Evolutionary conservation across 2,113 vertebrate species (phyloP).

Genomic region (Sinocyclocheilus anophthalmus): DNA sequence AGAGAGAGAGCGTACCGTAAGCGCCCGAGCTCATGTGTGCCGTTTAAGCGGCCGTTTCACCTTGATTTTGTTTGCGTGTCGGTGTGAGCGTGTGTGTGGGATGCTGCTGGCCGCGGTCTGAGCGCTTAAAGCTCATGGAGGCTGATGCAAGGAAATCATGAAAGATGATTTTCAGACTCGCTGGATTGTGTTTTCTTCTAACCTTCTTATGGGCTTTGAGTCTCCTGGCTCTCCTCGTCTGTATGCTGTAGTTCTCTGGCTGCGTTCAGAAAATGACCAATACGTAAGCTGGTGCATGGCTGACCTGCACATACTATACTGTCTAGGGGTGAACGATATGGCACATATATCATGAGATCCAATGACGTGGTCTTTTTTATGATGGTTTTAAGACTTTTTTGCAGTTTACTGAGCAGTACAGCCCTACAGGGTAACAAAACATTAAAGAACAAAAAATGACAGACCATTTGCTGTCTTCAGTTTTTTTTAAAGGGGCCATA

Average conservation of each 20-base stretch:
- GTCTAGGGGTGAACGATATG: neutral
- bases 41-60: neutral
- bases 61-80: neutral
- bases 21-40: neutral
- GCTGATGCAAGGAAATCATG: conserved; percentile 33
- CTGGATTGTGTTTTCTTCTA: neutral
- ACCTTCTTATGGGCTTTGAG: neutral
- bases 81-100: conserved; percentile 27
- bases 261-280: too few relatives aligned
- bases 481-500: neutral
- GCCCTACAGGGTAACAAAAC: neutral
- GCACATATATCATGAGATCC: neutral
- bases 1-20: neutral
- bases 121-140: neutral
- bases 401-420: neutral
- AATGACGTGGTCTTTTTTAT: neutral
- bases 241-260: neutral
- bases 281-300: too few relatives aligned
- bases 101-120: neutral
- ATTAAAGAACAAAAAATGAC: neutral
- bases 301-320: neutral
- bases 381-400: neutral
- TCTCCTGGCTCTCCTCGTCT: neutral
- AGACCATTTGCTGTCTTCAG: neutral
- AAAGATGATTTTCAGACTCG: neutral